Evolutionary conservation across 2,888 invertebrate species (phyloP), one percentile per base, ranked within the genome.

Genomic region (Zele albiditarsus): DNA sequence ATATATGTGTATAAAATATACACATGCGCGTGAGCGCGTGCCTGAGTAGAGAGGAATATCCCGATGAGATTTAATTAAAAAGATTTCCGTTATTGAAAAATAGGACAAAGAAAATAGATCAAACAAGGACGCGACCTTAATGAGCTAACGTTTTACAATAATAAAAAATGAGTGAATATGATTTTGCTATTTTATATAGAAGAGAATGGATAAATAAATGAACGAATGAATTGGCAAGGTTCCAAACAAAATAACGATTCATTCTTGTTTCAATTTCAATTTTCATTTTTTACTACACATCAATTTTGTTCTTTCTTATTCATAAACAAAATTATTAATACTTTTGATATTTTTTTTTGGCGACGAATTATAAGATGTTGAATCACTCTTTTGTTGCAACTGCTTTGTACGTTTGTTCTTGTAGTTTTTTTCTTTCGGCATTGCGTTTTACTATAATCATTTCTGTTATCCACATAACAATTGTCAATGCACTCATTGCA

Each of bases 401-500:
- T 49, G 70, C 33, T 58, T 73, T 67, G 49, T 74, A 73, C 38
- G 53, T 31, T 23, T 77, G 31, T 20, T 67, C 69, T 16, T 73
- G 70, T 20, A 60, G 27, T 70, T 65, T 73, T 27, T 69, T 58
- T 23, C 74, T 68, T 38, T 72, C 68, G n/a, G 46, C 80, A 20
- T n/a, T 80, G 58, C 76, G 77, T 25, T 73, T 80, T 0, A 79
- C 53, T 12, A 84, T 73, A 27, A 78, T 38, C 68, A 86, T 81
- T 79, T 93, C 93, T 0, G 89, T 84, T 16, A 90, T 86, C 94
- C 94, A 94, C 82, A 93, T 87, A 0, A 91, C 71, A 10, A 94
- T 88, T 1, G 94, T 93, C 1, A 92, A 71, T 42, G 91, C 83
- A 3, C 94, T 93, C 16, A 94, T 89, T 16, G 88, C 81, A 83